Evolutionary conservation across 2,113 vertebrate species (phyloP), one percentile per base, ranked within the genome.

Genomic region (Piprites chloris): DNA sequence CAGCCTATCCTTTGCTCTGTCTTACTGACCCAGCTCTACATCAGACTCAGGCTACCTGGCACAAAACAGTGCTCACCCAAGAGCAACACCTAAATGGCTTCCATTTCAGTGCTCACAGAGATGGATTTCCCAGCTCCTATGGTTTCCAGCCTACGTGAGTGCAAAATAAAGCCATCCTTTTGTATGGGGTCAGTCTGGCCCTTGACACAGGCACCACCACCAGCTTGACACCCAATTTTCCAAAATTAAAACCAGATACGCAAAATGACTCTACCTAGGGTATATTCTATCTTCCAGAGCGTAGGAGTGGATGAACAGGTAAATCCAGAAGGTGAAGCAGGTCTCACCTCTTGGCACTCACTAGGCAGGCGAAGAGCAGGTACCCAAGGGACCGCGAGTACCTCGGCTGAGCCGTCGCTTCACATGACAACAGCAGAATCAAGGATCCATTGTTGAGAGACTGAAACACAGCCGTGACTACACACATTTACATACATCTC

Each of bases 381-480:
- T 63, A 95, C 84, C 76, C 5, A 5, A 50, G 80, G 79, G 50
- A 95, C 62, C 37, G 26, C 53, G 21, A 4, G 30, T 35, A 56
- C 58, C 72, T 85, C 0, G 0, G 71, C 58, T 88, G 56, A 91
- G 89, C 74, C 73, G 44, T 81, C 2, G 3, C 41, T 85, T 88
- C 61, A n/a, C 23, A 16, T 30, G 82, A 91, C 88, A 85, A 84
- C n/a, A 66, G 79, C 89, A 87, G 94, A 81, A 52, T 92, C 76
- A 93, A 82, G 76, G 35, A 71, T 14, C 26, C 63, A 61, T 55
- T 77, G 85, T 75, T 77, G 37, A 59, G 72, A 68, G 86, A 49
- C 85, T 65, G 92, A 97, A 95, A 90, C 14, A 4, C 84, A 55
- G 89, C 53, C 73, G 66, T 80, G 71, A 52, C 81, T 89, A 83